Evolutionary conservation across 2,797 vertebrate species (phyloP), one percentile per base, ranked within the genome.

Genomic region (Danio albolineatus): DNA sequence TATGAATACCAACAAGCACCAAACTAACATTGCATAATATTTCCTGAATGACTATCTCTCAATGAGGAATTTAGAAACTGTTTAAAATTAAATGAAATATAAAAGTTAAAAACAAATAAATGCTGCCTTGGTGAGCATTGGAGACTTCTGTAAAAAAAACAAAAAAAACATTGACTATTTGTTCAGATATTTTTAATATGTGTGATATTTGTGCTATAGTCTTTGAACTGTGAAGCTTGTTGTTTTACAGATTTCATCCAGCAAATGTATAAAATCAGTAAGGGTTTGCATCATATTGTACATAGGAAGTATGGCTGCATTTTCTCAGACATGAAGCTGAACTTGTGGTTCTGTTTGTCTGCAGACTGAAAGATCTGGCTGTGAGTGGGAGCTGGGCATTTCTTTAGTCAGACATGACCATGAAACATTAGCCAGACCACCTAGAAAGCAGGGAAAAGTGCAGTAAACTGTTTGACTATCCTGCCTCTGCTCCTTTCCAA

Each of bases 361-460:
- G 61, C 76, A 76, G 75, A 19, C 72, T 56, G 19, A n/a, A 41
- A 62, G 46, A 57, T 76, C 67, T 67, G 78, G 56, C 75, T 67
- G 77, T 65, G 46, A 60, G 71, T 54, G 75, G 56, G 19, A 76
- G 70, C 21, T 73, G 60, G 66, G 46, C 54, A 72, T 19, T 57
- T 77, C 59, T 48, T 46, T 53, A 86, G 79, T 81, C 62, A 83
- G 82, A 88, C 80, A 76, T 76, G 78, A 80, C 75, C 60, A 64
- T 80, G 83, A 82, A 86, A 87, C 83, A 72, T 76, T 80, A 82
- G 79, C 77, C 87, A 87, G 87, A 88, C 87, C 85, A 88, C 87
- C 86, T 84, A 79, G 82, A 80, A 86, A 80, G 80, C 21, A 73
- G 51, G 60, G 73, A 67, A 84, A 83, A 71, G 70, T 76, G 82